Evolutionary conservation across 2,113 vertebrate species (phyloP).

Genomic region (Origma solitaria): DNA sequence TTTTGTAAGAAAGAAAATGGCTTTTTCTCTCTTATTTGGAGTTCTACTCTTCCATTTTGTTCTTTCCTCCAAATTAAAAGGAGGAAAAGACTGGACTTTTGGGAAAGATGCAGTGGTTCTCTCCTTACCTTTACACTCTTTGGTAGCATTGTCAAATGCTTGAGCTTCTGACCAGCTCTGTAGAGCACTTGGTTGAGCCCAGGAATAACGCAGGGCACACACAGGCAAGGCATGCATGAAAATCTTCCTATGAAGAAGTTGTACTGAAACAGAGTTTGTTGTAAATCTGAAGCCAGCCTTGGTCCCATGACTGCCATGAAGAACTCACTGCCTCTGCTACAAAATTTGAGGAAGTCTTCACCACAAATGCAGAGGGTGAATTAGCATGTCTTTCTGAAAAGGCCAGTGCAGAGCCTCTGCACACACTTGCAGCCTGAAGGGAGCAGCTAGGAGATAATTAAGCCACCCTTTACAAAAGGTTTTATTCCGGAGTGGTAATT

Average conservation of each 20-base stretch:
- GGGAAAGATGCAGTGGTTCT: neutral
- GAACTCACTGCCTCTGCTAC: neutral
- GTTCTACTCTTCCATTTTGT: neutral
- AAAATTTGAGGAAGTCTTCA: neutral
- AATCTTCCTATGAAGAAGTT: neutral
- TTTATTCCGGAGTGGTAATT: neutral
- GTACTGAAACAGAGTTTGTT: neutral
- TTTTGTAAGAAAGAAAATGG: neutral
- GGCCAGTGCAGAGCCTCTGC: neutral
- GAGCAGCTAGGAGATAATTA: neutral
- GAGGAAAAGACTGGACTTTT: neutral
- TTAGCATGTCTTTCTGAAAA: neutral
- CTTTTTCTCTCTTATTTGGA: neutral
- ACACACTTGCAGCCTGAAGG: neutral
- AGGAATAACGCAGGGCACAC: neutral
- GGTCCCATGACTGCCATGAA: rapidly evolving
- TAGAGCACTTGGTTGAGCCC: neutral
- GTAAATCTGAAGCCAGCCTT: neutral
- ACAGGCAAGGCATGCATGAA: neutral
- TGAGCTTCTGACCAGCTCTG: neutral
- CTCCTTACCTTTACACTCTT: neutral
- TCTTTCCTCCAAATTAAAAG: neutral
- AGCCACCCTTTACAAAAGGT: neutral
- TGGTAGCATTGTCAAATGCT: neutral
- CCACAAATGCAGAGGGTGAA: neutral